These are phyloP conservation scores for Chrysochloris asiatica DNA, from an alignment of 2,113 vertebrate genomes.

Conservation along the genomic window DNA sequence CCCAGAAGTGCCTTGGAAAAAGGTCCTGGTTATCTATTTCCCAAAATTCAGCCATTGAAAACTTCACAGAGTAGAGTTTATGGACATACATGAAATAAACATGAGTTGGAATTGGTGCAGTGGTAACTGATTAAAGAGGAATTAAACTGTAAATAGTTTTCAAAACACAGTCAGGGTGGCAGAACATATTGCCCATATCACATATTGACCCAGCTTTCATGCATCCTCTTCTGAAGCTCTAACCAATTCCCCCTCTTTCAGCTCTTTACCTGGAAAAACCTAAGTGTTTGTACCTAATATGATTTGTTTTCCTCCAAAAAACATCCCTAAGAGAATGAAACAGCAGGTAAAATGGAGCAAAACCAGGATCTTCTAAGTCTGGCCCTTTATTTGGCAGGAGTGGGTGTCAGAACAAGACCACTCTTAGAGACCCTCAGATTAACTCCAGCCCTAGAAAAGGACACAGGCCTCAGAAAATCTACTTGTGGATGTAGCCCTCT, in stretches of 20 bases:
- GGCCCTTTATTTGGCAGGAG: not conserved
- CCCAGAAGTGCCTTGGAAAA: not conserved
- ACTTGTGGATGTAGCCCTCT: not conserved
- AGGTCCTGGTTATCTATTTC: not conserved
- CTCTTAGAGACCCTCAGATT: not conserved
- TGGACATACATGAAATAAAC: not conserved
- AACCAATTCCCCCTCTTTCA: not conserved
- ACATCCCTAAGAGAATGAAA: not conserved
- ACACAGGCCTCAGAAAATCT: not conserved
- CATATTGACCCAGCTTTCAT: fast-evolving
- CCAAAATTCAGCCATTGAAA: not conserved
- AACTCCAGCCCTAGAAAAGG: not conserved
- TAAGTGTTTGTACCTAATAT: not conserved
- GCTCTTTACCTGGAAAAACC: not conserved
- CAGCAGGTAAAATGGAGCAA: not conserved
- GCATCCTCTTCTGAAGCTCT: not conserved
- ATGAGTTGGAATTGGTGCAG: not conserved
- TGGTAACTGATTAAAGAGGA: not conserved
- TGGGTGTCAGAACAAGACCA: not conserved
- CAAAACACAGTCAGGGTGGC: not conserved
- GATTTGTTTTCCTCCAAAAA: not conserved
- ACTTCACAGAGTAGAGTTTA: not conserved
- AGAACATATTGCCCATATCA: not conserved
- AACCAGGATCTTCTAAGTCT: not conserved
- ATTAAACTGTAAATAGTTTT: not conserved